Evolutionary conservation across 2,888 invertebrate species (phyloP), one percentile per base, ranked within the genome.

Genomic region (Toxonevra muliebris): DNA sequence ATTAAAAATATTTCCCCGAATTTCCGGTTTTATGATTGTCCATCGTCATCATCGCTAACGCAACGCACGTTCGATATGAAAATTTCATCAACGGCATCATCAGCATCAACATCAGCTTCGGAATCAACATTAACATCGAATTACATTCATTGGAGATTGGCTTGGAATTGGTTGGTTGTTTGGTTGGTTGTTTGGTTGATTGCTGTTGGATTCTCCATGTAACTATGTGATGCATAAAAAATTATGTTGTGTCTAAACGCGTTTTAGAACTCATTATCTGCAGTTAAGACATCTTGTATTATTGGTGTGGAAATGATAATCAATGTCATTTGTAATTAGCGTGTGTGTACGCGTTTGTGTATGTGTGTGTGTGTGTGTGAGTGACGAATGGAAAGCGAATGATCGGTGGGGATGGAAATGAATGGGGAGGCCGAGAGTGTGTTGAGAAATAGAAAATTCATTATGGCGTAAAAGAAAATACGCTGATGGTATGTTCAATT

Each of bases 251-350:
- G 72, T 76, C 73, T 40, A 67, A 69, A 69, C 61, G 69, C 68
- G 61, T 66, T 71, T 75, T 74, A 66, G 65, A 72, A 76, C 71
- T 75, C 76, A 73, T 74, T 75, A 77, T 75, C 74, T 74, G 75
- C 74, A 79, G 75, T 75, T 68, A 76, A 78, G 75, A 72, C 75
- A 74, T 76, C 72, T 69, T 71, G 68, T 73, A 64, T 60, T 69
- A 71, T 73, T 76, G 76, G 73, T 74, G 76, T 76, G 76, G 72
- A 73, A 75, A 75, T 71, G 71, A 73, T 75, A 78, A 81, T 81
- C 80, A 81, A 71, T 77, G 80, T 79, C 81, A 75, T 53, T 70
- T 69, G 68, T 72, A 74, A 74, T 75, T 75, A 74, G 69, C 69
- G 52, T 15, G 48, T 7, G 30, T 30, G 7, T 30, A 7, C 7